phyloP scores from a whole-genome alignment of 2,888 invertebrate genomes.

The Tachina fera region DNA sequence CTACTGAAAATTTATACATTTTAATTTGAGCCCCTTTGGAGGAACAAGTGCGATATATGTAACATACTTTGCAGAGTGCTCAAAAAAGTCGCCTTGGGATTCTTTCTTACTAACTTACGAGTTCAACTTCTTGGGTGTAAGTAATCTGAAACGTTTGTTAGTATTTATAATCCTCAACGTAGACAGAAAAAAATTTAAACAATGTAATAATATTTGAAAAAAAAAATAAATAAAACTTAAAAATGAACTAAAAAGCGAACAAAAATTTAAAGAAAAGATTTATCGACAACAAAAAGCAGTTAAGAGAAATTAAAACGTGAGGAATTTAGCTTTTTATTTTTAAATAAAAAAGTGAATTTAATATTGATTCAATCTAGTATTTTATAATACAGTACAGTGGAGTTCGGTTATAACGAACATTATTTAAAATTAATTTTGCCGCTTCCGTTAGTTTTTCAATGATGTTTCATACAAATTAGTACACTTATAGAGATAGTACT shows the following conservation, averaged over 20 bases:
- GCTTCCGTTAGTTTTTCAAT: too few species aligned
- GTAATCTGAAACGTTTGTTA: slow-evolving; percentile 35
- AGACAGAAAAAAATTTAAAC: slow-evolving; percentile 44
- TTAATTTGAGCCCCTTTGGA: background rate
- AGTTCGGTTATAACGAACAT: too few species aligned
- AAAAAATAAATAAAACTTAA: background rate
- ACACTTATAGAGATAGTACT: too few species aligned
- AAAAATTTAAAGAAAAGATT: background rate
- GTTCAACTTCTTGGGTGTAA: background rate
- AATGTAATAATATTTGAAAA: background rate
- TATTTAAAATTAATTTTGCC: too few species aligned
- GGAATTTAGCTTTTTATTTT: too few species aligned
- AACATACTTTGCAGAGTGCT: background rate
- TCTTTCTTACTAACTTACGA: background rate
- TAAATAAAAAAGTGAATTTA: too few species aligned
- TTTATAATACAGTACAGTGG: too few species aligned
- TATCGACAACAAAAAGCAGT: background rate
- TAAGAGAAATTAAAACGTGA: too few species aligned
- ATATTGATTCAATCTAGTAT: too few species aligned
- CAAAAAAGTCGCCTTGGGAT: background rate
- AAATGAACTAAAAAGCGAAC: too few species aligned
- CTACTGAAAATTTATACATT: background rate
- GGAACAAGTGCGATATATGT: too few species aligned
- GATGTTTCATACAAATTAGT: too few species aligned
- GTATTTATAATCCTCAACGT: slow-evolving; percentile 53